Base-by-base conservation (phyloP, 92 coral and sea anemone species). In the Hydrozoanthus gracilis region DNA sequence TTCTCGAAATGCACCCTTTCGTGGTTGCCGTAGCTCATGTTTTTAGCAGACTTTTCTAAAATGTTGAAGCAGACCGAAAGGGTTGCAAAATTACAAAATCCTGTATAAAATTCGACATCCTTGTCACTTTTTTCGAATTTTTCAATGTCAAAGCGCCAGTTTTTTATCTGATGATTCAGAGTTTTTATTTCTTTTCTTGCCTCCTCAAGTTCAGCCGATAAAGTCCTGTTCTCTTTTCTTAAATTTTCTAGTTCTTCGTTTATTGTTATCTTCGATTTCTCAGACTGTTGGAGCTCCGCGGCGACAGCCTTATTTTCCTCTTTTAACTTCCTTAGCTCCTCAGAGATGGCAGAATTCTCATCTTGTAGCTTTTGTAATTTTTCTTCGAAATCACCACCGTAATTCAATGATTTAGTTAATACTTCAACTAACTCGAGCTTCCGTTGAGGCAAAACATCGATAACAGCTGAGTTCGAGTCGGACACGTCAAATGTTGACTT, bases 41-140 rank as follows among this genome's bases (percentile, higher is more conserved):
- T 86, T 20, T 50, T 70, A 44, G 87, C 83, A 18, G 83, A 50
- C 70, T 83, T 47, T 67, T 86, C 65, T n/a, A 73, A n/a, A 9
- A 83, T 51, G 4, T 83, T 83, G 67, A 18, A 85, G 83, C 91
- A 88, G 71, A 86, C 60, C 61, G 47, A n/a, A 71, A 77, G 69
- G 44, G 55, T 89, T 18, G 51, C 35, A 45, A 84, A 89, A 78
- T 73, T 83, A 5, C 78, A 82, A 79, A 87, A 61, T 16, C 90
- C 87, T 7, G 87, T 88, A 51, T 88, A 88, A 20, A 88, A 86
- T 54, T 78, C 92, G 16, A 86, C 82, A 75, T 87, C 93, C 54
- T 72, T 65, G 71, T 90, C 90, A 71, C 83, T 90, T 17, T 39
- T n/a, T 75, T 87, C 82, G 71, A 79, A 79, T 20, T 82, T 76